A percentile compares a stretch with the other conserved stretches of the same genome.
Conservation (phyloP, 2,797 vertebrate species). For the Garrulus glandarius region DNA sequence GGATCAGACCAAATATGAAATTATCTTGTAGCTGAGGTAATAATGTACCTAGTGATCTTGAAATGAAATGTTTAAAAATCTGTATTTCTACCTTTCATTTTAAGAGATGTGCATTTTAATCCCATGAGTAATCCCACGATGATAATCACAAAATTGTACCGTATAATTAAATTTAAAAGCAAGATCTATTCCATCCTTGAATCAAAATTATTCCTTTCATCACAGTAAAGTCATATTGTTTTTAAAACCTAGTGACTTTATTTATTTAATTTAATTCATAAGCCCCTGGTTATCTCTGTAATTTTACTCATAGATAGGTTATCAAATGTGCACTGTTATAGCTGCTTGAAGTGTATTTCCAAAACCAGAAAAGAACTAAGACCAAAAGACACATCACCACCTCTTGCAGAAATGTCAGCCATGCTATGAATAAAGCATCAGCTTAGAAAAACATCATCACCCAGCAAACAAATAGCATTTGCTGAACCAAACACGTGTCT, state of each 20-base stretch:
- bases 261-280: not conserved
- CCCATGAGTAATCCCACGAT: not conserved
- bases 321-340: not conserved
- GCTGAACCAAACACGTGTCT: not conserved
- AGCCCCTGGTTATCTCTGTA: not conserved
- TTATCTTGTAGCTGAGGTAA: not conserved
- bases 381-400: not conserved
- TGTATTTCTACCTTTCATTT: not conserved
- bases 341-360: not conserved
- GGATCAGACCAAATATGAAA: constrained; percentile 22
- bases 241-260: not conserved
- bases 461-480: not conserved
- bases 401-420: not conserved
- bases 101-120: not conserved
- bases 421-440: constrained; percentile 2
- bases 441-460: constrained; percentile 34
- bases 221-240: not conserved
- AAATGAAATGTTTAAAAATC: not conserved
- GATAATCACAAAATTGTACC: not conserved
- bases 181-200: not conserved
- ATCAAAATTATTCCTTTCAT: not conserved
- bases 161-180: not conserved
- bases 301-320: not conserved
- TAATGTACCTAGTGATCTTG: not conserved
- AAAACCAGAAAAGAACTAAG: not conserved